Base-by-base conservation (phyloP, 37 sponge, comb jelly and placozoan species). In the Cliona cf. orientalis region DNA sequence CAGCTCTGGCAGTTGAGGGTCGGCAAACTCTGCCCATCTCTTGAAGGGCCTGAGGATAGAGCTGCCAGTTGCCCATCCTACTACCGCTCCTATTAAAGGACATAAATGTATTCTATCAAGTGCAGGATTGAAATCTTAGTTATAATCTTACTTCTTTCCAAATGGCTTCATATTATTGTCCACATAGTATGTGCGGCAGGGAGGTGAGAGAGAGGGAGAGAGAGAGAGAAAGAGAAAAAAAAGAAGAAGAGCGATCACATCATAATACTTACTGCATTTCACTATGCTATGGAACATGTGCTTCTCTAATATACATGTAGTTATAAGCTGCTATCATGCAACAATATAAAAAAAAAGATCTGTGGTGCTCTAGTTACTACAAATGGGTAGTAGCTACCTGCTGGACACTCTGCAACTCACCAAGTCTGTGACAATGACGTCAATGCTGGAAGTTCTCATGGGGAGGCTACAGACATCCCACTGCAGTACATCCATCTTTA, bases 371-470 rank as follows among this genome's bases (percentile, higher is more conserved):
- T n/a, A n/a, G n/a, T n/a, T n/a, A n/a, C n/a, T n/a, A n/a, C n/a
- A n/a, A n/a, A n/a, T n/a, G n/a, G n/a, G n/a, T n/a, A n/a, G n/a
- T n/a, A n/a, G n/a, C n/a, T n/a, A n/a, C n/a, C n/a, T n/a, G n/a
- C n/a, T n/a, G n/a, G n/a, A n/a, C 7, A 17, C 31, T 58, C n/a
- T n/a, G n/a, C n/a, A 7, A 32, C 62, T 58, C 28, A 87, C 88
- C 76, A 92, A 35, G 70, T 92, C 93, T n/a, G 93, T 86, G 29
- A 92, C 82, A 29, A 92, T 71, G 32, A 84, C 89, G 85, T 92
- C 93, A 37, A 92, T 58, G 36, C 77, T 67, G 66, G 66, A 38
- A 23, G 78, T 59, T 28, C 69, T 69, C 19, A 92, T 53, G 3
- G 93, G 93, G 17, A 92, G 78, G 9, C 32, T 21, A 32, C 75